Evolutionary conservation across 2,113 vertebrate species (phyloP).

Genomic region (Neodon shergylaensis): DNA sequence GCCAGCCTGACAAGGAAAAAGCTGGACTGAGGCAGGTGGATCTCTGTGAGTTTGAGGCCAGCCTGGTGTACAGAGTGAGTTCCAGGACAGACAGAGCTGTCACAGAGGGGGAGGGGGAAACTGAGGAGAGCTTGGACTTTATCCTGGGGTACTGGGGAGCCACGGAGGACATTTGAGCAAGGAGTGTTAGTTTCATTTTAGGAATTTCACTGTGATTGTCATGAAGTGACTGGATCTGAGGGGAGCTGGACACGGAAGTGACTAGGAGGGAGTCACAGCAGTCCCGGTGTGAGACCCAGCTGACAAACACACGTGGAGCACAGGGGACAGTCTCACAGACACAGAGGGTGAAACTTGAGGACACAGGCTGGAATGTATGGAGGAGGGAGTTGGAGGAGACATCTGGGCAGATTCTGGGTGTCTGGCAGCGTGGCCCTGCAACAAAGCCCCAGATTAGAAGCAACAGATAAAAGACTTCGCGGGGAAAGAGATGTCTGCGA

Average conservation of each 20-base stretch:
- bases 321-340: neutral
- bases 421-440: neutral
- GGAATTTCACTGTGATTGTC: neutral
- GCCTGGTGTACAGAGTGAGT: neutral
- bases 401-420: neutral
- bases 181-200: neutral
- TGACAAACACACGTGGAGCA: neutral
- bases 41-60: neutral
- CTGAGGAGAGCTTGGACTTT: neutral
- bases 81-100: neutral
- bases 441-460: constrained; percentile 58
- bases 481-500: constrained; percentile 16
- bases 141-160: neutral
- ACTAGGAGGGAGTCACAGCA: no score
- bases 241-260: neutral
- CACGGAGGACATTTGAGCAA: neutral
- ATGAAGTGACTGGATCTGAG: neutral
- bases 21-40: neutral
- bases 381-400: neutral
- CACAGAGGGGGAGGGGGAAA: neutral
- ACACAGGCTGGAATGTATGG: neutral
- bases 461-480: constrained; percentile 5
- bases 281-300: neutral
- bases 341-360: neutral
- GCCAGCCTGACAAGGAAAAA: neutral